Evolutionary conservation across 2,113 vertebrate genomes (phyloP), one percentile per base, ranked within the genome.

Genomic region (Lepus americanus): DNA sequence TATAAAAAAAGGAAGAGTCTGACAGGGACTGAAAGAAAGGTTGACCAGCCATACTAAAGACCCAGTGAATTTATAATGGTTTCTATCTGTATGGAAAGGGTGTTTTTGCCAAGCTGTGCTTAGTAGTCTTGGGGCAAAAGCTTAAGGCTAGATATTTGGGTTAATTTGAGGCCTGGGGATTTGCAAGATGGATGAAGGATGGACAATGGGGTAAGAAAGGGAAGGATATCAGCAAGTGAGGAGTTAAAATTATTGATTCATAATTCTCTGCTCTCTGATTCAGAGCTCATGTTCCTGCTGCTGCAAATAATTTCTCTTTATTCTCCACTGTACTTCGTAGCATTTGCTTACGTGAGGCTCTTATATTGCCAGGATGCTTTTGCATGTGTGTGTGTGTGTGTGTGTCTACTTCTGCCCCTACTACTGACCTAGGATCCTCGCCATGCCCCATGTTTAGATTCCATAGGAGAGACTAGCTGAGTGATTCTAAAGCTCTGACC

Each of bases 291-390:
- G 20, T 69, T 80, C 25, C 29, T 96, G 74, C 39, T 92, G 29
- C 39, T 86, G 64, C 27, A 31, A 87, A 16, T 81, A 85, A 81
- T 83, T 87, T 83, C 49, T 74, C 55, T 87, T 27, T 92, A 39
- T 79, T 89, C 23, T 74, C 70, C 6, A 89, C 12, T 92, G 14
- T 51, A 16, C 55, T 77, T 89, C 55, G 39, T 79, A 92, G 79
- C 25, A 89, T 95, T 76, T 96, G 39, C 22, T 95, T 61, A 66
- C 33, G 91, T 6, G 83, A 76, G 70, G 70, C 36, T 87, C 53
- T 93, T 89, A 69, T 20, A 72, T 59, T 78, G 49, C 49, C 36
- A 87, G 17, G 11, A 44, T n/a, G 69, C 59, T 86, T 64, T 22
- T 87, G 69, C 25, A 23, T 36, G 23, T 69, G 72, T 84, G 39